Evolutionary conservation across 2,888 invertebrate genomes (phyloP), one percentile per base, ranked within the genome.

Genomic region (Panopea generosa): DNA sequence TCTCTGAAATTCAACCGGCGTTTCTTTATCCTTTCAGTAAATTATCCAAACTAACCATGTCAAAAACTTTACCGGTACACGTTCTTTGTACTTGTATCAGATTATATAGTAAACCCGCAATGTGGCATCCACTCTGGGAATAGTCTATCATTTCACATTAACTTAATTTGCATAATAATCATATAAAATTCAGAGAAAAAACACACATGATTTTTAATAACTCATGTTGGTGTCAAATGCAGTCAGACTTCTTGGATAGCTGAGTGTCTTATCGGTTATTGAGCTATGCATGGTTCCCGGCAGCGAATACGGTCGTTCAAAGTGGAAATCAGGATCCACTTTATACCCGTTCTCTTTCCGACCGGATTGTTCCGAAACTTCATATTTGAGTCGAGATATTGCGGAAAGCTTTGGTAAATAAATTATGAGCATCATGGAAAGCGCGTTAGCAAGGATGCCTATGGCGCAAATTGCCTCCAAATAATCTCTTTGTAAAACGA

Each of bases 371-470:
- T 84, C 84, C 20, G 83, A 72, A 7, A 89, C 77, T 33, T 88
- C 87, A 63, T 89, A 89, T 68, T 85, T 87, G 7, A 89, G 80
- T 11, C 84, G 83, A 0, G 89, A 82, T 22, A 90, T 86, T 55
- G 82, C 82, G 14, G 86, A 94, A 49, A 98, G 97, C 93, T 93
- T 98, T 47, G 98, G 93, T 93, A 97, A 96, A 93, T 98, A 98
- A 96, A 98, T 97, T 65, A 97, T 96, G 83, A 97, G 94, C 93
- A 98, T 97, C 65, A 97, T 95, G 45, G 97, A 95, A 9, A 96
- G 95, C 80, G 97, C 96, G 18, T 96, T 96, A 63, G 96, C 95
- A 47, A 97, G 95, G 84, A 98, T 94, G 0, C 98, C 98, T 84
- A 97, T 96, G 38, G 97, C 97, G 66, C 97, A 94, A 93, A 97